phyloP scores from a whole-genome alignment of 2,797 vertebrate genomes.

The Oophaga sylvatica region DNA sequence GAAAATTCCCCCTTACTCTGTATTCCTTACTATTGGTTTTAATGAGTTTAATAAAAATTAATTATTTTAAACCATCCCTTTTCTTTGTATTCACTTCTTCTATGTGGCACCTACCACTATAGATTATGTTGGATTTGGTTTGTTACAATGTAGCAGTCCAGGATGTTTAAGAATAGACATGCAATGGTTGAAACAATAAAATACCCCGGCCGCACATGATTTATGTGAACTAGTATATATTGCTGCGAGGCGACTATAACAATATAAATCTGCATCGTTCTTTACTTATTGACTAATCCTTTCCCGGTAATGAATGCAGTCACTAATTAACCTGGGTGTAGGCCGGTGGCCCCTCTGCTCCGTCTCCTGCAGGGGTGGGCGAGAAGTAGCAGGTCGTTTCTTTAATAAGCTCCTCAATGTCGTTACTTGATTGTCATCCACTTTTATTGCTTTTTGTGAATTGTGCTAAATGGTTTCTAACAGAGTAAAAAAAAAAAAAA shows the following conservation, averaged over 20 bases:
- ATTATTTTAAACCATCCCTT: too few species aligned
- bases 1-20: too few species aligned
- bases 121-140: too few species aligned
- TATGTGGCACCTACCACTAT: too few species aligned
- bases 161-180: background rate
- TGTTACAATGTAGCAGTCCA: too few species aligned
- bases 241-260: background rate
- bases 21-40: too few species aligned
- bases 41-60: too few species aligned
- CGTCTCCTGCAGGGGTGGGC: background rate
- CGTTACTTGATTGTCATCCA: too few species aligned
- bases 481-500: too few species aligned
- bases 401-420: background rate
- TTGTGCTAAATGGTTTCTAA: too few species aligned
- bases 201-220: background rate
- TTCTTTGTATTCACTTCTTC: too few species aligned
- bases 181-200: background rate
- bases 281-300: constrained; percentile 19
- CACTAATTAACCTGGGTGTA: background rate
- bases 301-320: background rate
- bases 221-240: background rate
- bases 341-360: background rate
- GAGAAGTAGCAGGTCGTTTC: background rate
- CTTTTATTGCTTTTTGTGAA: too few species aligned
- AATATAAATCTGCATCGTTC: background rate